Percentiles rank a stretch among this genome's conserved stretches.
Conservation (phyloP, 1,140 invertebrate genomes). For the Penaeus vannamei region DNA sequence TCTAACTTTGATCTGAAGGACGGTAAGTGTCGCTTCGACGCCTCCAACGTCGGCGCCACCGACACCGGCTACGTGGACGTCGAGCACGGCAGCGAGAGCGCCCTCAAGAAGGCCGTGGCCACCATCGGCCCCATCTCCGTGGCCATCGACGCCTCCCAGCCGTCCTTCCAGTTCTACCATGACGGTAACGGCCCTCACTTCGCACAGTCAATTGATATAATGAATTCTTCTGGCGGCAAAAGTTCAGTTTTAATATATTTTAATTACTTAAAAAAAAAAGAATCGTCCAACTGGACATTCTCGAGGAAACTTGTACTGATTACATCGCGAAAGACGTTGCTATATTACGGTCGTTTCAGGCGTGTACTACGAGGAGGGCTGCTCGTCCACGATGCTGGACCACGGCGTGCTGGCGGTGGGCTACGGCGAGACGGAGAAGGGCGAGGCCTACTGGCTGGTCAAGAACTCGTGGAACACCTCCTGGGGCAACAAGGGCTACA, state of each 20-base stretch:
- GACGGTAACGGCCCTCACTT: conserved; percentile 73
- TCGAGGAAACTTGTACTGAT: too few relatives aligned
- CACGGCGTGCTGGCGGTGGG: conserved; percentile 85
- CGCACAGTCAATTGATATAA: too few relatives aligned
- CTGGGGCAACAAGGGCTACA: conserved; percentile 91
- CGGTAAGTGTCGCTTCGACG: conserved; percentile 79
- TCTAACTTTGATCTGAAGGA: conserved; percentile 69
- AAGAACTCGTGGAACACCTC: conserved; percentile 87
- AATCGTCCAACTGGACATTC: too few relatives aligned
- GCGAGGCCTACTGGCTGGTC: conserved; percentile 85
- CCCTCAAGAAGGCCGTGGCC: conserved; percentile 84
- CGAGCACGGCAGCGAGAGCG: conserved; percentile 78
- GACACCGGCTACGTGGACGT: conserved; percentile 88
- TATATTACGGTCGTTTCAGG: conserved; percentile 71
- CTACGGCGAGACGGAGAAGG: conserved; percentile 74
- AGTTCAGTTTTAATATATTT: too few relatives aligned
- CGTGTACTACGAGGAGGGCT: conserved; percentile 80
- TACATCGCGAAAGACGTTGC: too few relatives aligned
- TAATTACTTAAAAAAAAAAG: too few relatives aligned
- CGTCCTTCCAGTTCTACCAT: conserved; percentile 84
- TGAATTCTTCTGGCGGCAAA: too few relatives aligned
- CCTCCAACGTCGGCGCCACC: conserved; percentile 81
- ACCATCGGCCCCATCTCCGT: conserved; percentile 86
- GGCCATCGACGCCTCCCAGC: conserved; percentile 77
- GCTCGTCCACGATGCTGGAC: conserved; percentile 82